Percentiles rank a stretch among this genome's conserved stretches.
Evolutionary conservation across 1,140 invertebrate genomes (phyloP).

Genomic region (Calephelis virginiensis): DNA sequence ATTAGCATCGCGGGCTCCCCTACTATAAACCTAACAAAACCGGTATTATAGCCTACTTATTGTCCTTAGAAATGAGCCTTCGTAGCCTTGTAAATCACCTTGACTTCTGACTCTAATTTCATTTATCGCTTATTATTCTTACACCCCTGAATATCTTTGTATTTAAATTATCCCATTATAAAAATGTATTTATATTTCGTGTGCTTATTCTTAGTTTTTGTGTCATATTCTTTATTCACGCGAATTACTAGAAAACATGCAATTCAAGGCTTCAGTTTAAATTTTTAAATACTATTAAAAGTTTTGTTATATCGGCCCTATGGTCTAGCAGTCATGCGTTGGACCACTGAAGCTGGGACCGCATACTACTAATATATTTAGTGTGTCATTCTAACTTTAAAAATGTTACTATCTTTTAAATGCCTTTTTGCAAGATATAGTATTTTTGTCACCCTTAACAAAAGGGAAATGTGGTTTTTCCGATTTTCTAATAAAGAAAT

Average conservation of each 20-base stretch:
- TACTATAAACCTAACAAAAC: too few species aligned
- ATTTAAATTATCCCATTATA: constrained; percentile 1
- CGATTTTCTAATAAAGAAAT: too few species aligned
- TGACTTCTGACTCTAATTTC: neutral
- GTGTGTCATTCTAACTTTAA: too few species aligned
- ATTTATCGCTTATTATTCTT: constrained; percentile 11
- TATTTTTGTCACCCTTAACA: too few species aligned
- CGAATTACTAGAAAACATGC: neutral
- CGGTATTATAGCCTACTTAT: neutral
- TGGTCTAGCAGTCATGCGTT: too few species aligned
- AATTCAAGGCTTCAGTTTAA: neutral
- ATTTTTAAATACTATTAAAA: neutral
- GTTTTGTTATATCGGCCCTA: too few species aligned
- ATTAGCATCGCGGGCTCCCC: too few species aligned
- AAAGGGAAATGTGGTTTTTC: too few species aligned
- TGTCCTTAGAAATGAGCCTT: neutral
- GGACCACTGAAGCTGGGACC: too few species aligned
- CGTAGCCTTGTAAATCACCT: neutral
- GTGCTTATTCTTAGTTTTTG: constrained; percentile 3
- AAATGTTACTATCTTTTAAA: too few species aligned
- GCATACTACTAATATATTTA: too few species aligned
- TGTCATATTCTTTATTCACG: neutral
- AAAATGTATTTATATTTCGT: constrained; percentile 3
- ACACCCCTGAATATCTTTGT: neutral
- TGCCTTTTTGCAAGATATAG: too few species aligned